These are phyloP conservation scores for Misgurnus mizolepis DNA, from an alignment of 2,113 vertebrate species.

Conservation along the genomic window DNA sequence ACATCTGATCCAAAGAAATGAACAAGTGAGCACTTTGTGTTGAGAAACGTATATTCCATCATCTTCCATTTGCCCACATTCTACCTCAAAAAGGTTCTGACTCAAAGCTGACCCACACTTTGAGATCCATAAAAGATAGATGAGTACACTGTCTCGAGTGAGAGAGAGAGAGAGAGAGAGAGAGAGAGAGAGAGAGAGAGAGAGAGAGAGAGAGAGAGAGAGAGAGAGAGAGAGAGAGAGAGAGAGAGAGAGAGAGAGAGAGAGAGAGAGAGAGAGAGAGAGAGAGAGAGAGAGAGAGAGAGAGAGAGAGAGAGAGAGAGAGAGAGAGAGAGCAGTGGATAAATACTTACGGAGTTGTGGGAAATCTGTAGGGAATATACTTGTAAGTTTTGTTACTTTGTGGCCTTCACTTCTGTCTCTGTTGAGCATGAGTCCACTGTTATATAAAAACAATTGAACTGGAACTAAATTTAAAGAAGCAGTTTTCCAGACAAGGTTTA, in stretches of 20 bases:
- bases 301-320: neutral
- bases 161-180: conserved; percentile 7
- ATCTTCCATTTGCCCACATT: conserved; percentile 7
- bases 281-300: conserved; percentile 12
- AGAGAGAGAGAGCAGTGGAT: neutral
- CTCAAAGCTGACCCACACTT: conserved; percentile 13
- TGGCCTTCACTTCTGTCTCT: neutral
- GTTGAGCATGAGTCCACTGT: conserved; percentile 6
- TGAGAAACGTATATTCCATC: neutral
- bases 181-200: conserved; percentile 2
- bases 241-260: conserved; percentile 9
- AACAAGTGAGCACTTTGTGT: neutral
- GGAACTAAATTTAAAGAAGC: too few species aligned
- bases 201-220: conserved; percentile 9
- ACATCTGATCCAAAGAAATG: neutral
- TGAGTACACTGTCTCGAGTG: conserved; percentile 26
- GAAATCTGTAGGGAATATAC: neutral
- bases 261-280: neutral
- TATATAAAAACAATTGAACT: neutral
- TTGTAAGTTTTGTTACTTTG: conserved; percentile 4
- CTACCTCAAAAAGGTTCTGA: neutral
- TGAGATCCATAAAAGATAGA: conserved; percentile 18
- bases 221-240: conserved; percentile 18
- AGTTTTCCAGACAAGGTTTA: too few species aligned
- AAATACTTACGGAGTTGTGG: conserved; percentile 12